Evolutionary conservation across 2,888 invertebrate genomes (phyloP).

Genomic region (Spodoptera littoralis): DNA sequence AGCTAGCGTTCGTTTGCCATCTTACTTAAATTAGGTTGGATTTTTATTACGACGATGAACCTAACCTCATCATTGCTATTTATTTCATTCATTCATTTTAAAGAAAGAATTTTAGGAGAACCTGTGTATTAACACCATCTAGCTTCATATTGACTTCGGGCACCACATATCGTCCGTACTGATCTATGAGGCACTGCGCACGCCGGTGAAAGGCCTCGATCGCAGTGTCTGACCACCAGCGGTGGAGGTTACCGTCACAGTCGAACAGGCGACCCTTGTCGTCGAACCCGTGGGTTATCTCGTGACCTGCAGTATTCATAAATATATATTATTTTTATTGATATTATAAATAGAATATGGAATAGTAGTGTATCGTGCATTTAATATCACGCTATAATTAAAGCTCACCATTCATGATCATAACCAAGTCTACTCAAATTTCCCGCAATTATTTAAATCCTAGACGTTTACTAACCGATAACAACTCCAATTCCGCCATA

Average conservation of each 20-base stretch:
- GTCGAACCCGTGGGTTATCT: constrained; percentile 97
- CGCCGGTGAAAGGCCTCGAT: constrained; percentile 92
- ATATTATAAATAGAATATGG: no score
- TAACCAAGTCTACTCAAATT: no score
- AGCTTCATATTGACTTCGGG: constrained; percentile 93
- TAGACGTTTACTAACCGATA: constrained; percentile 87
- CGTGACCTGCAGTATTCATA: constrained; percentile 89
- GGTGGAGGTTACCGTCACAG: constrained; percentile 96
- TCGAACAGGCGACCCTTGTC: constrained; percentile 97
- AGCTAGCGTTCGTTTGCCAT: no score
- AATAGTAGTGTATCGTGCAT: no score
- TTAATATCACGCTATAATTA: no score
- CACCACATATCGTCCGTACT: constrained; percentile 94
- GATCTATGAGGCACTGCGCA: constrained; percentile 95
- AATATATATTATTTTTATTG: no score
- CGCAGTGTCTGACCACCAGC: constrained; percentile 94
- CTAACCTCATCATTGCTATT: background rate
- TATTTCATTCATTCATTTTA: no score
- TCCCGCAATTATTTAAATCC: no score
- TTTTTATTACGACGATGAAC: no score
- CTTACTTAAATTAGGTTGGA: no score
- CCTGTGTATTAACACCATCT: constrained; percentile 94
- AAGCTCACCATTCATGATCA: no score
- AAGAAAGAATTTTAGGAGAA: constrained; percentile 36
- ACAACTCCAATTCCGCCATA: constrained; percentile 97